These are phyloP conservation scores for Podabrus alpinus DNA, from an alignment of 2,888 invertebrate genomes.

Conservation along the genomic window DNA sequence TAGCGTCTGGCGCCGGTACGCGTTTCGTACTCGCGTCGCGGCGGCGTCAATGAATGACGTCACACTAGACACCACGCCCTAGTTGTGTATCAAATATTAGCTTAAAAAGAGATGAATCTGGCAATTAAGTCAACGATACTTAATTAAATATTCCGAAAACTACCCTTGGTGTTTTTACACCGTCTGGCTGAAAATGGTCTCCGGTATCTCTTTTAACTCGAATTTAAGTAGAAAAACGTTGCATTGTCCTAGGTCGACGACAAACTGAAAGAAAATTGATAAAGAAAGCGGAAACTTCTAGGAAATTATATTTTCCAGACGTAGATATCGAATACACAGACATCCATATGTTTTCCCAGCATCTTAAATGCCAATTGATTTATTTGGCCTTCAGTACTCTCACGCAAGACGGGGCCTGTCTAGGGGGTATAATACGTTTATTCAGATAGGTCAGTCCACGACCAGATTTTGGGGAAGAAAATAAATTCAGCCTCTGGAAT, in stretches of 20 bases:
- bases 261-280: background rate
- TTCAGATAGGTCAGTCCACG: background rate
- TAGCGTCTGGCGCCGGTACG: conserved; percentile 50
- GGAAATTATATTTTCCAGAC: background rate
- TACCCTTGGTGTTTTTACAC: background rate
- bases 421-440: background rate
- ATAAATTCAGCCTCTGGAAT: background rate
- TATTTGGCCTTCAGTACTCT: background rate
- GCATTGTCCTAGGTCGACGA: background rate
- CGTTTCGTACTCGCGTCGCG: conserved; percentile 47
- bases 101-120: conserved; percentile 24
- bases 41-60: conserved; percentile 64
- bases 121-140: conserved; percentile 22
- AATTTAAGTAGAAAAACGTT: background rate
- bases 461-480: background rate
- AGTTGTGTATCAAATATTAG: conserved; percentile 27
- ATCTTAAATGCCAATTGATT: background rate
- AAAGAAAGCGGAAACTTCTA: background rate
- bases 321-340: background rate
- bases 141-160: conserved; percentile 23
- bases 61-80: conserved; percentile 55
- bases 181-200: background rate
- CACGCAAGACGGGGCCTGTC: background rate
- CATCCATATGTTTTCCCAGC: background rate
- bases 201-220: background rate